A percentile compares a stretch with the other conserved stretches of the same genome.
phyloP scores from a whole-genome alignment of 2,888 invertebrate genomes.

The Leptinotarsa peninsularis region DNA sequence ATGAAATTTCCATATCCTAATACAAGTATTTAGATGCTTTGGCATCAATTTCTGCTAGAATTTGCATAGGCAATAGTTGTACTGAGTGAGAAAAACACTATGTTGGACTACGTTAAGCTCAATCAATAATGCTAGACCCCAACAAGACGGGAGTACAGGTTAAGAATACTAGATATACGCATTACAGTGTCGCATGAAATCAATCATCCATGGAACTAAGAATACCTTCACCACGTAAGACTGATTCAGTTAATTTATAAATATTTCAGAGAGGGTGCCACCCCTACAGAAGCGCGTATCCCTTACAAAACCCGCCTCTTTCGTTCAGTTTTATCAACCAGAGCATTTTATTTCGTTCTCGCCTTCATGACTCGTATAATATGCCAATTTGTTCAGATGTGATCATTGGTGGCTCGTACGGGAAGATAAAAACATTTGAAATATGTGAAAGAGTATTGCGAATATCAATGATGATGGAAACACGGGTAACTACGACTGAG shows the following conservation, averaged over 20 bases:
- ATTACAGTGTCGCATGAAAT: conserved; percentile 32
- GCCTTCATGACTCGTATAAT: conserved; percentile 64
- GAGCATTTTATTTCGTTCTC: conserved; percentile 61
- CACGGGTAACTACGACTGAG: too few species aligned
- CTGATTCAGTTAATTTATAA: conserved; percentile 63
- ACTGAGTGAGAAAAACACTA: too few species aligned
- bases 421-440: neutral
- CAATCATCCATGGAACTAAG: conserved; percentile 24
- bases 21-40: too few species aligned
- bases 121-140: too few species aligned
- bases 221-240: conserved; percentile 33
- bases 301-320: conserved; percentile 58
- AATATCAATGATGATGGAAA: too few species aligned
- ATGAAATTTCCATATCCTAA: too few species aligned
- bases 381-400: conserved; percentile 61
- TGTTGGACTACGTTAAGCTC: too few species aligned
- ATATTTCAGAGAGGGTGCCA: conserved; percentile 58
- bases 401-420: conserved; percentile 30
- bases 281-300: conserved; percentile 40
- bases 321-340: conserved; percentile 63
- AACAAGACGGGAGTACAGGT: too few species aligned
- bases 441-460: too few species aligned
- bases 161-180: neutral
- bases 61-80: too few species aligned
- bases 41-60: too few species aligned